These are phyloP conservation scores for Scartelaos histophorus DNA, from an alignment of 2,113 vertebrate species.

Conservation along the genomic window DNA sequence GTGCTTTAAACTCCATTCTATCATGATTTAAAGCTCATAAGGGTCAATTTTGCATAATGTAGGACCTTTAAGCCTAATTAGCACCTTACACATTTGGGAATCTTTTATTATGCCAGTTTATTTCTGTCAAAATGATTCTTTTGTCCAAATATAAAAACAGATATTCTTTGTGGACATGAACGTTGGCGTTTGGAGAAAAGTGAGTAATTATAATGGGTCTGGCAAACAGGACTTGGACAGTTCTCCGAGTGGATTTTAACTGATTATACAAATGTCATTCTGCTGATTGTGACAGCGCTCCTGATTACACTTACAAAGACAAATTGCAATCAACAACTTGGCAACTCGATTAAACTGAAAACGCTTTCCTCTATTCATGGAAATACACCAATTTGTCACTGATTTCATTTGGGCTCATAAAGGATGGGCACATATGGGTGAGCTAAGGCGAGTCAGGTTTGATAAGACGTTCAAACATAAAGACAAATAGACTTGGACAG, in stretches of 20 bases:
- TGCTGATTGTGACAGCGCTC: constrained; percentile 29
- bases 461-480: constrained; percentile 16
- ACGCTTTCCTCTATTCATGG: neutral
- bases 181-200: constrained; percentile 7
- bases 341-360: constrained; percentile 13
- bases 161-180: constrained; percentile 8
- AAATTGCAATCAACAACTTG: constrained; percentile 31
- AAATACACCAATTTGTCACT: constrained; percentile 9
- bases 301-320: constrained; percentile 35
- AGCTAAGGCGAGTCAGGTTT: constrained; percentile 1
- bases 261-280: constrained; percentile 23
- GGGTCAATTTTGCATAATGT: too few relatives aligned
- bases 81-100: too few relatives aligned
- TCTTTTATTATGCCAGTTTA: too few relatives aligned
- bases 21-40: too few relatives aligned
- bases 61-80: too few relatives aligned
- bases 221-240: constrained; percentile 18
- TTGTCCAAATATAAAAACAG: neutral
- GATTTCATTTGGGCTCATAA: neutral
- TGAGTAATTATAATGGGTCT: constrained; percentile 23
- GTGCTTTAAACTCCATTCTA: too few relatives aligned
- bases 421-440: neutral
- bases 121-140: too few relatives aligned
- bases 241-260: constrained; percentile 20
- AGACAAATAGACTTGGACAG: neutral